Percentiles rank a stretch among this genome's conserved stretches.
phyloP scores from a whole-genome alignment of 2,113 vertebrate genomes.

The Burhinus oedicnemus region DNA sequence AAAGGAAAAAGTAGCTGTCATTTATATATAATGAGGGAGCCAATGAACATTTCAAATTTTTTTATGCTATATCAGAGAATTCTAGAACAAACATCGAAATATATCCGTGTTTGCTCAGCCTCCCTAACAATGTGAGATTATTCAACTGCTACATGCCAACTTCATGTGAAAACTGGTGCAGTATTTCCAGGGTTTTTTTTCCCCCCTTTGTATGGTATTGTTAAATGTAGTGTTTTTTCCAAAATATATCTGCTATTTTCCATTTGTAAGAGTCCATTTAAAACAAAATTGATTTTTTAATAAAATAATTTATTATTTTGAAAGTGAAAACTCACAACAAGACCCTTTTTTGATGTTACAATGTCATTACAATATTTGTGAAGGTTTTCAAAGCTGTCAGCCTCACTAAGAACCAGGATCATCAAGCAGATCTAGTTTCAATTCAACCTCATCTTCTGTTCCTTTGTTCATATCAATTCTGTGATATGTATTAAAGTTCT shows the following conservation, averaged over 20 bases:
- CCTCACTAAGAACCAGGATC: background rate
- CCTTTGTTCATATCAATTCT: background rate
- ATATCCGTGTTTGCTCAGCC: background rate
- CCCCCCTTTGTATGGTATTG: background rate
- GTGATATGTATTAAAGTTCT: background rate
- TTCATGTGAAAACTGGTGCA: background rate
- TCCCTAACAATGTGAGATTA: background rate
- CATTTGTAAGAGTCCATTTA: background rate
- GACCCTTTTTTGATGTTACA: background rate
- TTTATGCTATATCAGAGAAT: background rate
- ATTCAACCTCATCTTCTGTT: background rate
- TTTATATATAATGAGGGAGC: background rate
- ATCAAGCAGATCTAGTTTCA: background rate
- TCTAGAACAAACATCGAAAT: background rate
- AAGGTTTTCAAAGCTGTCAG: background rate
- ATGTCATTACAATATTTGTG: background rate
- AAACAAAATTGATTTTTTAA: background rate
- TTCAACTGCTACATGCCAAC: background rate
- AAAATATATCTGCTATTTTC: background rate
- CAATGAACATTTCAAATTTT: background rate
- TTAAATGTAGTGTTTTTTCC: accelerated
- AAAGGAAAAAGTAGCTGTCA: background rate
- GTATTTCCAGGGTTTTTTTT: background rate
- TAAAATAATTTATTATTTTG: background rate
- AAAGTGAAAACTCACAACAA: background rate